Base-by-base conservation (phyloP, 2,113 vertebrate species). In the Cephalopterus ornatus region DNA sequence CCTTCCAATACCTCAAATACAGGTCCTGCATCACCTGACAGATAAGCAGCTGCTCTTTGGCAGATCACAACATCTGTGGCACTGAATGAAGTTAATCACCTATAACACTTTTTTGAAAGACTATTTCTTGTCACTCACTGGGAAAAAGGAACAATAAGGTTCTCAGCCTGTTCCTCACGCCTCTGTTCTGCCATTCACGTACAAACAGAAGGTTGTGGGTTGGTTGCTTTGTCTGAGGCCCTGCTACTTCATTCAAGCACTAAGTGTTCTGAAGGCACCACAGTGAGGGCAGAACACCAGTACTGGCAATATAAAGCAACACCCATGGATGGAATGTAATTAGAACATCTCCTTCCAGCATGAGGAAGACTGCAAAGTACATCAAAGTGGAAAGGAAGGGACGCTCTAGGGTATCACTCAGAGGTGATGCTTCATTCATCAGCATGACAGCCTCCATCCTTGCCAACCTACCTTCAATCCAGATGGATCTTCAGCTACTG, bases 381-480 rank as follows among this genome's bases (percentile, higher is more conserved):
- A 27, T 67, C n/a, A 18, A 62, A 80, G 22, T 17, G 11, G 42
- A 61, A 82, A 75, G 44, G 39, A 46, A 24, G 32, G 62, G 56
- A 88, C 44, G 62, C 44, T 68, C 39, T 26, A 74, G 17, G 26
- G 5, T 65, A 70, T 66, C 18, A 83, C 42, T 9, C 35, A 72
- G 62, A 67, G 10, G 11, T 30, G 52, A 59, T 9, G 18, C 47
- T 62, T 73, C 27, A 37, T 33, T 65, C 39, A 68, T 8, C 52
- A 90, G 52, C 7, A 14, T 2, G 15, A 61, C 39, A 39, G 12
- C 52, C 49, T 77, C 55, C 19, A 53, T 44, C 56, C 67, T 59
- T 74, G 66, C 53, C 6, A 44, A 72, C 89, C 88, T 84, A 98
- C 98, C 98, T 98, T 99, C 97, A 99, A 77, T 71, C 98, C 99